These are phyloP conservation scores for Lepus timidus DNA, from an alignment of 2,113 vertebrate species.

Conservation along the genomic window DNA sequence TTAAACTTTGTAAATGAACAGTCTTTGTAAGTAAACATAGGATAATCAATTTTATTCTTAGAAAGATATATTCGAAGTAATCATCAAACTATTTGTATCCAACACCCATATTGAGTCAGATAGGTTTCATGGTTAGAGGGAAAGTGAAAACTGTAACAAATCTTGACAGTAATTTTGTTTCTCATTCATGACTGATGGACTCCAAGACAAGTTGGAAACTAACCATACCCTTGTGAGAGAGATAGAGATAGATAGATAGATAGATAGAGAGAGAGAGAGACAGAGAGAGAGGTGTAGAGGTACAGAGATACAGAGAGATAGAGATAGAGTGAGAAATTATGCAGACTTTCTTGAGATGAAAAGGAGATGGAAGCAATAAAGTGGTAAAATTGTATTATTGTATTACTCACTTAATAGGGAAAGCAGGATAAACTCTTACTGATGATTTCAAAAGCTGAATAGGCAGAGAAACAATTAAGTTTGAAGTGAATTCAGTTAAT, in stretches of 20 bases:
- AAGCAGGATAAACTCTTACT: neutral
- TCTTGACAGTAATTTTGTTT: conserved; percentile 34
- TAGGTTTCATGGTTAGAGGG: neutral
- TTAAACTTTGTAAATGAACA: neutral
- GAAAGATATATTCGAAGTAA: conserved; percentile 3
- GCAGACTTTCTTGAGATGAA: neutral
- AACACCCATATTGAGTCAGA: neutral
- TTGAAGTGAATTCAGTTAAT: neutral
- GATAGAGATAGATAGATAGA: too few relatives aligned
- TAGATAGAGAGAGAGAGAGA: too few relatives aligned
- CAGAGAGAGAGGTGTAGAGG: too few relatives aligned
- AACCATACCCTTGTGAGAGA: neutral
- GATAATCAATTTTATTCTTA: neutral
- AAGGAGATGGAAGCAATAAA: neutral
- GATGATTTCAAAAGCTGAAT: neutral
- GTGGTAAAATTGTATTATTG: neutral
- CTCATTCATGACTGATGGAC: neutral
- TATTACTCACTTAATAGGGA: neutral
- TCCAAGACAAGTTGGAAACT: conserved; percentile 20
- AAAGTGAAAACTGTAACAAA: conserved; percentile 22
- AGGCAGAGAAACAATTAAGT: neutral
- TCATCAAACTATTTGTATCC: conserved; percentile 22
- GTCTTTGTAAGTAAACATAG: neutral
- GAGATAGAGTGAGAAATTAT: neutral
- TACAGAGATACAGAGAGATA: too few relatives aligned